phyloP scores from a whole-genome alignment of 2,888 invertebrate species.

The Spodoptera picta region DNA sequence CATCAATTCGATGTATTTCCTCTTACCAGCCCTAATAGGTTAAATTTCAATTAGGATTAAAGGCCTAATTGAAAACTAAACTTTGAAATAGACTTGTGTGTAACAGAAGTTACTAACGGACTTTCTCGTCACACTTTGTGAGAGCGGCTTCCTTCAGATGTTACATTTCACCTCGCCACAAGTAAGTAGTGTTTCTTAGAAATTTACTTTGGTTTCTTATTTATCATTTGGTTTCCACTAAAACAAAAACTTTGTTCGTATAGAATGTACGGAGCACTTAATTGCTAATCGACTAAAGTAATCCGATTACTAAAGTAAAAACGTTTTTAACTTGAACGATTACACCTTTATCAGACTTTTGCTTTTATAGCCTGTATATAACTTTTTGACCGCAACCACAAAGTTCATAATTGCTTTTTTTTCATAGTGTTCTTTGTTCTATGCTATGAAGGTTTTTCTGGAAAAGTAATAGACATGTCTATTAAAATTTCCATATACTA shows the following conservation, averaged over 20 bases:
- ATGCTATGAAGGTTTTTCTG: too few relatives aligned
- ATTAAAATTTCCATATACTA: too few relatives aligned
- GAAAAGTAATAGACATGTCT: too few relatives aligned
- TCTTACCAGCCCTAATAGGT: slow-evolving; percentile 22
- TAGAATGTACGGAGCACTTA: too few relatives aligned
- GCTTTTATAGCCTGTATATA: too few relatives aligned
- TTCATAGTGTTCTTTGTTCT: too few relatives aligned
- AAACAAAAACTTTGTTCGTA: not conserved
- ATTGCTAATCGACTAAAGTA: slow-evolving; percentile 27
- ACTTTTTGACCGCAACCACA: too few relatives aligned
- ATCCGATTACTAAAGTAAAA: slow-evolving; percentile 26
- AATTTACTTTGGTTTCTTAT: not conserved
- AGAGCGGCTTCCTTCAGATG: slow-evolving; percentile 14
- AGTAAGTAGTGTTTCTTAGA: not conserved
- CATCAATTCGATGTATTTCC: slow-evolving; percentile 7
- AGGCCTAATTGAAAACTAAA: slow-evolving; percentile 43
- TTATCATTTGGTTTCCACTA: not conserved
- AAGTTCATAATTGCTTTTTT: too few relatives aligned
- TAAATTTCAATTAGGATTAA: slow-evolving; percentile 36
- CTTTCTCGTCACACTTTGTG: slow-evolving; percentile 19
- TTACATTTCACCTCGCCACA: slow-evolving; percentile 7
- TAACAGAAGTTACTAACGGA: slow-evolving; percentile 14
- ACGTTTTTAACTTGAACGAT: slow-evolving; percentile 1
- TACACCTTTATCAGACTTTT: slow-evolving; percentile 1
- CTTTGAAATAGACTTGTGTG: slow-evolving; percentile 32